These are phyloP conservation scores for Folsomia manolachei DNA, from an alignment of 2,888 invertebrate species.

Conservation along the genomic window DNA sequence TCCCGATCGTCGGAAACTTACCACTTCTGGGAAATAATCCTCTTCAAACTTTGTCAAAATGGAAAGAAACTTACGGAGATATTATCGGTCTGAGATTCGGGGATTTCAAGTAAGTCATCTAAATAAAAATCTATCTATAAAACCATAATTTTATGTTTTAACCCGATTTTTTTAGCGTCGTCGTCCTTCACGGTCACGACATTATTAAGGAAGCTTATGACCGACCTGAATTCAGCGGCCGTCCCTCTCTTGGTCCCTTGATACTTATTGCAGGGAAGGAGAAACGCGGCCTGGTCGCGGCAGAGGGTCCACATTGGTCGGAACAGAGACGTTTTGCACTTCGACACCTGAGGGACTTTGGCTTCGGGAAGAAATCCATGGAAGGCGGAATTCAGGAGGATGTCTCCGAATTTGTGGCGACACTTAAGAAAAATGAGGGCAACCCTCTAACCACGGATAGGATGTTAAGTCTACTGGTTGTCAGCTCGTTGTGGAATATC, in stretches of 20 bases:
- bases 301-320: constrained; percentile 27
- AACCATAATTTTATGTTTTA: not conserved
- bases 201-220: constrained; percentile 33
- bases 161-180: constrained; percentile 11
- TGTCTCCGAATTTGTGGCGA: constrained; percentile 15
- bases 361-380: constrained; percentile 35
- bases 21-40: constrained; percentile 14
- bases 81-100: constrained; percentile 23
- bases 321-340: constrained; percentile 35
- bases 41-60: constrained; percentile 12
- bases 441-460: constrained; percentile 19
- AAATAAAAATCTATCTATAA: constrained; percentile 14
- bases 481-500: constrained; percentile 33
- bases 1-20: constrained; percentile 30
- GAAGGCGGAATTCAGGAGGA: constrained; percentile 34
- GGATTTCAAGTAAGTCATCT: constrained; percentile 25
- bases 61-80: constrained; percentile 26
- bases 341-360: constrained; percentile 29
- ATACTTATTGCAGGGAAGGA: constrained; percentile 13
- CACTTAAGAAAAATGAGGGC: constrained; percentile 11
- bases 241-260: constrained; percentile 24
- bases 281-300: constrained; percentile 14
- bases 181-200: constrained; percentile 24
- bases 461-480: constrained; percentile 22
- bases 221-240: constrained; percentile 25